Base-by-base conservation (phyloP, 2,113 vertebrate species). In the Planiliza haematocheilus region DNA sequence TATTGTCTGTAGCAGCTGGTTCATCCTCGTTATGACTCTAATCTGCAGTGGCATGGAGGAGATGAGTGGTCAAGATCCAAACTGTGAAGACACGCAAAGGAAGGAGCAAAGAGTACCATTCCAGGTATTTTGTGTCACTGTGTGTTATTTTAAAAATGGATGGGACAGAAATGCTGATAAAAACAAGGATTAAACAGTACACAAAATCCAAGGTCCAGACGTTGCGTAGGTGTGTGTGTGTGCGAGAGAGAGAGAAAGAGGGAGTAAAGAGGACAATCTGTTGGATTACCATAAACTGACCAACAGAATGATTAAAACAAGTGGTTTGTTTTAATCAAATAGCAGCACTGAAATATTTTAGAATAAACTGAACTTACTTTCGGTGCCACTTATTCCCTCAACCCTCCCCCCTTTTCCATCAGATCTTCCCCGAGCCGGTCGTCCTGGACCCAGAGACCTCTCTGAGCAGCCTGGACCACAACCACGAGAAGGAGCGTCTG, bases 361-460 rank as follows among this genome's bases (percentile, higher is more conserved):
- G 5, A 3, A 30, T 30, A 30, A 30, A 30, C 24, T 30, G 24
- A 30, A 30, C 24, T 30, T 30, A 3, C 24, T 3, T 30, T 39
- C 18, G n/a, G 0, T n/a, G n/a, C n/a, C n/a, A n/a, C n/a, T n/a
- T n/a, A n/a, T n/a, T n/a, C 20, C 46, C 17, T 55, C 17, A 50
- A 20, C 21, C 34, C 37, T 2, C 38, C 2, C 17, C n/a, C 2
- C 2, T 42, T 21, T 43, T 9, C 30, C 46, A 37, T 14, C 77
- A 95, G 95, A 94, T 95, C 70, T 95, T 95, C 64, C 94, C 94
- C 2, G 94, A 95, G 38, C 94, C 93, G 46, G 83, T 91, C 7
- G 83, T 85, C 55, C 68, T 88, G 71, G 55, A 74, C 21, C 74
- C 91, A 0, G 85, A 91, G 63, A 73, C 81, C 17, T 64, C 82